Percentiles rank a stretch among this genome's conserved stretches.
phyloP scores from a whole-genome alignment of 92 coral and sea anemone species.

The Virgularia gustaviana region DNA sequence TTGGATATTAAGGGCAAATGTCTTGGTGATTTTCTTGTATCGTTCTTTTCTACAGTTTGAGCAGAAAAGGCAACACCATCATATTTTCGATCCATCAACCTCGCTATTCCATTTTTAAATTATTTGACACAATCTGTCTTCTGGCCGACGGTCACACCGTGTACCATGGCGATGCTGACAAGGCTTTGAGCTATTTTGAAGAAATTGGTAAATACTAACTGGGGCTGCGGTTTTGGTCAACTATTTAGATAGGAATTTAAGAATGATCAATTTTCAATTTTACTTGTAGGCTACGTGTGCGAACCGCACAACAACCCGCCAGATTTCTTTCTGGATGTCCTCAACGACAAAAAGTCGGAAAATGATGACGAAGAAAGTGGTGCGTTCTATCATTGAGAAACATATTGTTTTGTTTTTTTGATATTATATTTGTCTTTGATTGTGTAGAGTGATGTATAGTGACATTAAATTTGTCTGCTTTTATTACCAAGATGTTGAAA shows the following conservation, averaged over 20 bases:
- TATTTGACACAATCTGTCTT: constrained; percentile 66
- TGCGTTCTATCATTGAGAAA: too few relatives aligned
- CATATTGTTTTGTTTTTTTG: too few relatives aligned
- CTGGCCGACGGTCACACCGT: constrained; percentile 77
- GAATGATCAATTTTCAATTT: too few relatives aligned
- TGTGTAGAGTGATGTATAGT: not conserved
- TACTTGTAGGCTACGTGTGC: constrained; percentile 64
- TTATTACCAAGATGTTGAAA: constrained; percentile 8
- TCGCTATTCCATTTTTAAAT: constrained; percentile 87
- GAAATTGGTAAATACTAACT: constrained; percentile 57
- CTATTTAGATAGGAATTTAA: too few relatives aligned
- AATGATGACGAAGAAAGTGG: constrained; percentile 1
- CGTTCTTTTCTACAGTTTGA: constrained; percentile 52
- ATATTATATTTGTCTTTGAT: not conserved
- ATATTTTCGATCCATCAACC: constrained; percentile 97
- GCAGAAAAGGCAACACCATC: constrained; percentile 72
- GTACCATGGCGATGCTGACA: constrained; percentile 74
- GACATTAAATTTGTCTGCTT: not conserved
- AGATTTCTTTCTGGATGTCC: constrained; percentile 84
- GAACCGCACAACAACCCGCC: constrained; percentile 92
- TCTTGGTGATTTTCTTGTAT: not conserved
- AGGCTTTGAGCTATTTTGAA: constrained; percentile 73
- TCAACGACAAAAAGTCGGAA: too few relatives aligned
- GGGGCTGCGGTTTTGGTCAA: not conserved
- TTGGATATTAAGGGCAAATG: not conserved